These are phyloP conservation scores for Xanthorhoe spadicearia DNA, from an alignment of 2,888 invertebrate genomes.

Conservation along the genomic window DNA sequence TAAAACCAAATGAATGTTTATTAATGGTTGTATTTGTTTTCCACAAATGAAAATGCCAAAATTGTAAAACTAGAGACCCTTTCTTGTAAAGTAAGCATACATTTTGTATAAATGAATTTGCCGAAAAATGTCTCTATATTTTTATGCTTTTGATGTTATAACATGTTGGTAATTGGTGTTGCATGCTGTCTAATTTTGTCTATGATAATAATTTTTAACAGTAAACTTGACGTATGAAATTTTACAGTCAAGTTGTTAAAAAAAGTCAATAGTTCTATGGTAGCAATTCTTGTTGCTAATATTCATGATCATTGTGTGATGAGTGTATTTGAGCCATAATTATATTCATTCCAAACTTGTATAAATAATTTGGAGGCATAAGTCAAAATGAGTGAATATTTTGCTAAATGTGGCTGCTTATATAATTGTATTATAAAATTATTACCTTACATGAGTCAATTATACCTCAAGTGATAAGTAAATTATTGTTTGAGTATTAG, in stretches of 20 bases:
- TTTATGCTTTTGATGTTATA: conserved; percentile 30
- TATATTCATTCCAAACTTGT: background rate
- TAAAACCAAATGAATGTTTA: background rate
- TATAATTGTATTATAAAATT: background rate
- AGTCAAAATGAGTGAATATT: background rate
- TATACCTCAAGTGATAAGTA: background rate
- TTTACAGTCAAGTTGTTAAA: conserved; percentile 7
- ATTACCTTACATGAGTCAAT: conserved; percentile 1
- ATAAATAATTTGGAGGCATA: background rate
- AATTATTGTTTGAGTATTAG: conserved; percentile 14
- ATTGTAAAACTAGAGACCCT: conserved; percentile 18
- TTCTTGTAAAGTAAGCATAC: conserved; percentile 6
- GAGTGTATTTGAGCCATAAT: background rate
- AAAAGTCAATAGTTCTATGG: conserved; percentile 10
- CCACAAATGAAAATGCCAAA: conserved; percentile 19
- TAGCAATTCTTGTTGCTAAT: conserved; percentile 1
- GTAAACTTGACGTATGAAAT: background rate
- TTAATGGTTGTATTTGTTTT: conserved; percentile 26
- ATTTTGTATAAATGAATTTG: background rate
- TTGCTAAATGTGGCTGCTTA: background rate
- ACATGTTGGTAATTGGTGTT: conserved; percentile 36
- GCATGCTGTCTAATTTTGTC: conserved; percentile 39
- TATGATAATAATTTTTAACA: conserved; percentile 14
- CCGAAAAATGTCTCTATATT: conserved; percentile 16
- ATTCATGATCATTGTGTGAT: background rate